Evolutionary conservation across 2,113 vertebrate genomes (phyloP).

Genomic region (Aleadryas rufinucha): DNA sequence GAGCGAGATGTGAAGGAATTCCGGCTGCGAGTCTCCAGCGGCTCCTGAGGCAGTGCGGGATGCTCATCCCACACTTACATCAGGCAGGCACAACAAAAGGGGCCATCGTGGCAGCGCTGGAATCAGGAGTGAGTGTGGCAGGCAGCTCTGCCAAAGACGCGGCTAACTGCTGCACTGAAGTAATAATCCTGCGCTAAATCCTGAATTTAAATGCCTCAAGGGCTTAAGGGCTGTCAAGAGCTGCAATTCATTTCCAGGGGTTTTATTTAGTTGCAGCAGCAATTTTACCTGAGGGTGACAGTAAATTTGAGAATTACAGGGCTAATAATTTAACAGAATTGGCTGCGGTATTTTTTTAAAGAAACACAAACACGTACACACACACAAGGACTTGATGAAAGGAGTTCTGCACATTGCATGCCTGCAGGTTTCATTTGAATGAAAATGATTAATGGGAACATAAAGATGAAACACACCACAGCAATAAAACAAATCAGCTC

Average conservation of each 20-base stretch:
- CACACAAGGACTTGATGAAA: not conserved
- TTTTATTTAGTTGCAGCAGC: slow-evolving; percentile 46
- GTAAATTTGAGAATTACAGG: slow-evolving; percentile 46
- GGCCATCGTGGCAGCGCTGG: not conserved
- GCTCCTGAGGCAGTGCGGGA: not conserved
- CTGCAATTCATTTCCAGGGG: slow-evolving; percentile 6
- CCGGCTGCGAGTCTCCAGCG: not conserved
- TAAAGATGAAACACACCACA: not conserved
- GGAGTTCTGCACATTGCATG: not conserved
- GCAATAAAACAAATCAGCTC: not conserved
- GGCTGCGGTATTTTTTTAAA: slow-evolving; percentile 1
- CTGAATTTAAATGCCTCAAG: slow-evolving; percentile 54
- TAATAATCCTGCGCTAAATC: slow-evolving; percentile 59
- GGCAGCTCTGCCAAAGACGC: not conserved
- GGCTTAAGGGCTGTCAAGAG: slow-evolving; percentile 26
- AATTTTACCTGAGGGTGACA: slow-evolving; percentile 41
- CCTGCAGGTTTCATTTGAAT: not conserved
- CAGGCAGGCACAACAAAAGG: not conserved
- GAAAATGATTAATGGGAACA: slow-evolving; percentile 29
- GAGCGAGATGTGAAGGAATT: not conserved
- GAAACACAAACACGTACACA: not conserved
- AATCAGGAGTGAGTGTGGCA: not conserved
- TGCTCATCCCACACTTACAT: not conserved
- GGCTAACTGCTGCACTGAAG: slow-evolving; percentile 25
- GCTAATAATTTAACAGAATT: slow-evolving; percentile 33